Evolutionary conservation across 2,797 vertebrate species (phyloP).

Genomic region (Syndactyla subalaris): DNA sequence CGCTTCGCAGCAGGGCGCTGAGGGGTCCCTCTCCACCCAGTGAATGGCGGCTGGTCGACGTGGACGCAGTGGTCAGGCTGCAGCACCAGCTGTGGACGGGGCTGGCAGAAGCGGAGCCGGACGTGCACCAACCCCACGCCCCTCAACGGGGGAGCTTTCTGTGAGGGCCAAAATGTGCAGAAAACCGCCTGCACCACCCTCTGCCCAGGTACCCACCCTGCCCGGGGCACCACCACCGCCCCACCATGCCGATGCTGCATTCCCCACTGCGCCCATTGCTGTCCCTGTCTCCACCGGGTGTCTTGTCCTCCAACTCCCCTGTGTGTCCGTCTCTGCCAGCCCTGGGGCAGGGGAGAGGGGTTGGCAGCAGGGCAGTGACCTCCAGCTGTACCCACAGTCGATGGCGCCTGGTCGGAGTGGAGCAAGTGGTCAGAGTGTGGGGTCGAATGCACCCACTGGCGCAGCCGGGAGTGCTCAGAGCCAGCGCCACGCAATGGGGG

Average conservation of each 20-base stretch:
- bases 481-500: constrained; percentile 92
- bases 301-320: neutral
- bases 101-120: constrained; percentile 99
- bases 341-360: neutral
- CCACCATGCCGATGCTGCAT: neutral
- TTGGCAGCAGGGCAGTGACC: neutral
- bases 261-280: neutral
- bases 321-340: neutral
- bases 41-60: constrained; percentile 99
- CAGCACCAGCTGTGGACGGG: constrained; percentile 95
- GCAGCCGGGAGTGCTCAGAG: constrained; percentile 93
- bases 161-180: constrained; percentile 98
- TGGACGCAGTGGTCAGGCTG: constrained; percentile 99
- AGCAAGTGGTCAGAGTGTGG: constrained; percentile 95
- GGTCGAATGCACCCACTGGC: constrained; percentile 93
- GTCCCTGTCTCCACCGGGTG: neutral
- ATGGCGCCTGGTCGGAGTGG: constrained; percentile 95
- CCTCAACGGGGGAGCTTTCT: constrained; percentile 97
- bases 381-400: constrained; percentile 78
- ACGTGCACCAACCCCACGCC: constrained; percentile 99
- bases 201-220: constrained; percentile 90
- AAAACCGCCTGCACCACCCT: constrained; percentile 98
- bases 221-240: neutral
- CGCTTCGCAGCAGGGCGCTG: constrained; percentile 28
- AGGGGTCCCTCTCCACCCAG: constrained; percentile 82